phyloP scores from a whole-genome alignment of 2,113 vertebrate species.

The Eulacestoma nigropectus region DNA sequence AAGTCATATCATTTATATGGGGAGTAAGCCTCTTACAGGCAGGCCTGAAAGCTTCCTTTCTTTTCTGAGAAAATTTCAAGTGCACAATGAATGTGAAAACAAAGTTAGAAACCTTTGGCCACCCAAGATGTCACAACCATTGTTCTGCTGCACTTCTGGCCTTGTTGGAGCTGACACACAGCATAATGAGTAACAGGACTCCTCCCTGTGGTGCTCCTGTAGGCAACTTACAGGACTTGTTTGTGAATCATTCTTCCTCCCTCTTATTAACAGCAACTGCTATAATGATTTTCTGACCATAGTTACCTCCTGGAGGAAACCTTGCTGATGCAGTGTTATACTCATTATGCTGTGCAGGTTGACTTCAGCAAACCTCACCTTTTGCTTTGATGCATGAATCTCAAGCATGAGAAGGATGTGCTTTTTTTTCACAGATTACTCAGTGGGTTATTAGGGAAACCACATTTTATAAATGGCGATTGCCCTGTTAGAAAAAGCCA shows the following conservation, averaged over 20 bases:
- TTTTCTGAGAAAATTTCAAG: conserved; percentile 9
- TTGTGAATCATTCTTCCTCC: conserved; percentile 24
- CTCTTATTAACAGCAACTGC: background rate
- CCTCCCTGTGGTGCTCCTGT: background rate
- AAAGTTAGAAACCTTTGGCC: conserved; percentile 6
- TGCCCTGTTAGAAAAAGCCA: background rate
- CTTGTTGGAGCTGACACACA: background rate
- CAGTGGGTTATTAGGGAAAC: background rate
- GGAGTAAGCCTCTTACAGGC: background rate
- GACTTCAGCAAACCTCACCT: background rate
- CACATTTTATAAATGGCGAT: background rate
- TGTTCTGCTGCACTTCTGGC: background rate
- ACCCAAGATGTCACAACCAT: background rate
- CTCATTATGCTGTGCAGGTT: background rate
- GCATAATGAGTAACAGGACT: conserved; percentile 28
- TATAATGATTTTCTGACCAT: background rate
- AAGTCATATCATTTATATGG: background rate
- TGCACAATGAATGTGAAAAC: background rate
- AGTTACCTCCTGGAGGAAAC: conserved; percentile 13
- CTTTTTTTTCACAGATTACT: background rate
- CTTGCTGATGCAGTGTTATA: background rate
- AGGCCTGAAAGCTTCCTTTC: background rate
- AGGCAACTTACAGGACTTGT: background rate
- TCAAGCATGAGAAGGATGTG: background rate
- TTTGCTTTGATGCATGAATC: background rate